Evolutionary conservation across 2,888 invertebrate genomes (phyloP).

Genomic region (Eudemis profundana): DNA sequence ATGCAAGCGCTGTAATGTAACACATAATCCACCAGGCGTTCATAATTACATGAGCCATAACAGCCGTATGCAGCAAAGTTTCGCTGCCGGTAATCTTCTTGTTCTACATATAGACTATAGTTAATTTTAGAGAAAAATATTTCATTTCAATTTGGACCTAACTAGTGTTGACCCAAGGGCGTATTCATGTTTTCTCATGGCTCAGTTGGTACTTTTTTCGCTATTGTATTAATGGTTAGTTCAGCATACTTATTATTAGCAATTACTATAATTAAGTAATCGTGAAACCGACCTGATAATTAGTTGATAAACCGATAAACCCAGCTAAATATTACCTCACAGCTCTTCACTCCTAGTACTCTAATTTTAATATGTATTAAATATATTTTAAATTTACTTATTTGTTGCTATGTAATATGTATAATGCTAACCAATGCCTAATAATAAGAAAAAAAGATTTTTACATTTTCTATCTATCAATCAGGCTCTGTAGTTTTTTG

Average conservation of each 20-base stretch:
- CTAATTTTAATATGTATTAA: background rate
- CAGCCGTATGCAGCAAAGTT: background rate
- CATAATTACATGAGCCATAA: background rate
- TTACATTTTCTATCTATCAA: too few relatives aligned
- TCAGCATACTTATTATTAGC: conserved; percentile 7
- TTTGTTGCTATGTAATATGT: background rate
- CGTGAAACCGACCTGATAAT: conserved; percentile 9
- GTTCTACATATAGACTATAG: background rate
- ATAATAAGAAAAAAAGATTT: too few relatives aligned
- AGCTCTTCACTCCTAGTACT: background rate
- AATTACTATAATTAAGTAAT: conserved; percentile 30
- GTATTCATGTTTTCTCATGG: background rate
- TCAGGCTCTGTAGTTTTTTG: too few relatives aligned
- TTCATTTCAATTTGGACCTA: background rate
- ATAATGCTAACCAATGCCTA: background rate
- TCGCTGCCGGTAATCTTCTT: background rate
- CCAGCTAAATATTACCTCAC: background rate
- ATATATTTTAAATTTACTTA: background rate
- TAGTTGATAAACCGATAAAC: conserved; percentile 6
- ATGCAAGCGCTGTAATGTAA: conserved; percentile 19
- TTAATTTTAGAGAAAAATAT: background rate
- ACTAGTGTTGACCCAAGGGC: too few relatives aligned
- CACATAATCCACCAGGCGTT: conserved; percentile 14
- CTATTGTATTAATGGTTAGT: background rate
- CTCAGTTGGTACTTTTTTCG: background rate